phyloP scores from a whole-genome alignment of 2,888 invertebrate species.

The Litoditis marina region DNA sequence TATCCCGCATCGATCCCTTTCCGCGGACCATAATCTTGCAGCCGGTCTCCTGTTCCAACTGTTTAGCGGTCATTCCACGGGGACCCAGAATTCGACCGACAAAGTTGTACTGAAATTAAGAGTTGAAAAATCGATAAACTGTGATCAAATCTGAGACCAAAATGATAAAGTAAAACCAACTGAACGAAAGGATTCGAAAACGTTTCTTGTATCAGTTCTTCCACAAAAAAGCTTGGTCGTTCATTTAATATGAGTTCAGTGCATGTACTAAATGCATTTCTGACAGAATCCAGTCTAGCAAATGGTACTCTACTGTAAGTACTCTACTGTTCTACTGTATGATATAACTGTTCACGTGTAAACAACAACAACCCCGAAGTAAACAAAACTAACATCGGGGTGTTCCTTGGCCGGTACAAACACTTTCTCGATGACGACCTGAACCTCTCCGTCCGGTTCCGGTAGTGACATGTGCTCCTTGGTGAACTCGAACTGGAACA shows the following conservation, averaged over 20 bases:
- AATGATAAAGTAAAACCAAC: not conserved
- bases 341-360: not conserved
- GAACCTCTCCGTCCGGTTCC: constrained; percentile 67
- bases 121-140: not conserved
- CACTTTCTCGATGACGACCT: constrained; percentile 95
- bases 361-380: constrained; percentile 49
- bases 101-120: constrained; percentile 91
- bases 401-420: constrained; percentile 99
- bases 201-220: no score
- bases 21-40: constrained; percentile 98
- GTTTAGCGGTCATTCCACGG: constrained; percentile 99
- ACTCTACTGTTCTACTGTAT: no score
- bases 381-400: constrained; percentile 82
- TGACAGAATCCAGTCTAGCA: no score
- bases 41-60: constrained; percentile 98
- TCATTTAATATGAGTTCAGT: no score
- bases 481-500: constrained; percentile 98
- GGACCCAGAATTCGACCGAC: constrained; percentile 99
- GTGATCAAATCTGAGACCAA: not conserved
- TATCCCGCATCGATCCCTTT: constrained; percentile 56
- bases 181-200: not conserved
- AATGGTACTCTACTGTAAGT: no score
- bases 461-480: constrained; percentile 66
- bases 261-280: no score
- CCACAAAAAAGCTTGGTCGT: no score